Evolutionary conservation across 2,888 invertebrate species (phyloP), one percentile per base, ranked within the genome.

Genomic region (Auanema sp.): DNA sequence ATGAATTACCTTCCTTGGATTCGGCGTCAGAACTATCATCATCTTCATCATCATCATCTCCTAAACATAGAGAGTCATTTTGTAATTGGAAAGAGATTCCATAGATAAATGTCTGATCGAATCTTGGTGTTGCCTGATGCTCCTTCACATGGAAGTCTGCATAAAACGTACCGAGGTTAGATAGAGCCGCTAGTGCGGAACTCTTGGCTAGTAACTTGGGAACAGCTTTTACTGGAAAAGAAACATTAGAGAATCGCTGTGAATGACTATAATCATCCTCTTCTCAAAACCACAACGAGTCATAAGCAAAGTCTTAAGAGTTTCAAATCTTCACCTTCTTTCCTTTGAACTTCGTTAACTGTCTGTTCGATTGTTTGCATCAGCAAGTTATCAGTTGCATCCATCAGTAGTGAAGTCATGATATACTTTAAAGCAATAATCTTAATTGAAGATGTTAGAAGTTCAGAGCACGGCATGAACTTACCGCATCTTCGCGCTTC

Each of bases 171-270:
- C 76, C 76, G 52, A 76, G 68, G 18, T 65, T 64, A 14, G 69
- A 68, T 47, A 76, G 60, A 56, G 73, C 76, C 50, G 73, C 73
- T 41, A 76, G 65, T 23, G 76, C 76, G 33, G 67, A 68, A 61
- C 73, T 73, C 43, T 73, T 69, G 23, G 67, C 63, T 6, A 76
- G 53, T 53, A 76, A 64, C 59, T 70, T 69, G 42, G 73, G 70
- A 14, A 62, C 62, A 1, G 69, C 60, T 58, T 51, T 43, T 59
- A 60, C 23, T 21, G 52, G 40, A 47, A 51, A 21, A 21, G n/a
- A 18, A 47, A 18, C 47, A 47, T 47, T 11, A 11, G 21, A 47
- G 21, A 18, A 47, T n/a, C n/a, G n/a, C n/a, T n/a, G n/a, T n/a
- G n/a, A n/a, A n/a, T n/a, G n/a, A n/a, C n/a, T n/a, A n/a, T n/a